These are phyloP conservation scores for Dicrostonyx torquatus DNA, from an alignment of 2,797 vertebrate species.

Conservation along the genomic window DNA sequence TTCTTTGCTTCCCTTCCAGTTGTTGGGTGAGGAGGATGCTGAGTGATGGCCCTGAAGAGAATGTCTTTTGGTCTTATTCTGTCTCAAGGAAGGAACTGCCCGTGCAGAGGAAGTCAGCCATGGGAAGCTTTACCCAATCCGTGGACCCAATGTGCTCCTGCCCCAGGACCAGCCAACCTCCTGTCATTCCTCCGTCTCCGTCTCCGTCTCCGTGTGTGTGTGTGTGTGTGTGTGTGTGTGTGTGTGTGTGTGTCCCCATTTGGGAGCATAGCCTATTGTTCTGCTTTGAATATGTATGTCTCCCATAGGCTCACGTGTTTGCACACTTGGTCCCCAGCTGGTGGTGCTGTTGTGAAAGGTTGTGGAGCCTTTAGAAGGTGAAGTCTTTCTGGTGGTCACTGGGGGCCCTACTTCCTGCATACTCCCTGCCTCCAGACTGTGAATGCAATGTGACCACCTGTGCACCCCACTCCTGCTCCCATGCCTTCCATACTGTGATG, in stretches of 20 bases:
- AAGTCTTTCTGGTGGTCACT: background rate
- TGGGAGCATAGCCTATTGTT: too few species aligned
- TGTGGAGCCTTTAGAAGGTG: background rate
- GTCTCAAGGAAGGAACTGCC: background rate
- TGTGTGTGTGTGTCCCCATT: background rate
- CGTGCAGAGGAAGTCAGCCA: background rate
- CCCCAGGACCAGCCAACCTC: background rate
- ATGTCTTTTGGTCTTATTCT: background rate
- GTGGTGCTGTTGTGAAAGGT: background rate
- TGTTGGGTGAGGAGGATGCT: conserved; percentile 46
- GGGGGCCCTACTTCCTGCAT: background rate
- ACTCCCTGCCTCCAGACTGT: background rate
- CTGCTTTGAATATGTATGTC: background rate
- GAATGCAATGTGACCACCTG: background rate
- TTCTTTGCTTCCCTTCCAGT: conserved; percentile 69
- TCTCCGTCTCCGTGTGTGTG: rapidly evolving
- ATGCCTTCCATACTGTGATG: background rate
- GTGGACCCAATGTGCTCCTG: background rate
- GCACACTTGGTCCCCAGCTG: background rate
- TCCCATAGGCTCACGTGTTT: background rate
- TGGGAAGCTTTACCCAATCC: background rate
- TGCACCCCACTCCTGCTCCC: background rate
- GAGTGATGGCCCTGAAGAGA: background rate
- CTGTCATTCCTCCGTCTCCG: background rate
- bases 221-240: too few species aligned